Conservation (phyloP, 2,797 vertebrate species). For the Apogon hyalosoma region DNA sequence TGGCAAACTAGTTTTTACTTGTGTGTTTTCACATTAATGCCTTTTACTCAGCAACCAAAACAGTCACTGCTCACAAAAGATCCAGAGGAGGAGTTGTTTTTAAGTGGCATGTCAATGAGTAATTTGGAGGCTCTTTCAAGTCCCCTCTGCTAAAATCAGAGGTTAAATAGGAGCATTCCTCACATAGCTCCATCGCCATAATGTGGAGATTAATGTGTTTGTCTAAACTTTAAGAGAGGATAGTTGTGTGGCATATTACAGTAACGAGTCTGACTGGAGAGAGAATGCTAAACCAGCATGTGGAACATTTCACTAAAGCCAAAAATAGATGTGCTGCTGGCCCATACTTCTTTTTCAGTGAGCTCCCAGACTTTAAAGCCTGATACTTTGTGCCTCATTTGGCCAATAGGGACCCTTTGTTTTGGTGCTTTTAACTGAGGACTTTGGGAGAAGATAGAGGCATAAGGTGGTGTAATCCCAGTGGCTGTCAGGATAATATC, state of each 20-base stretch:
- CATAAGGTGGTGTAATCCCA: conserved; percentile 55
- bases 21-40: conserved; percentile 64
- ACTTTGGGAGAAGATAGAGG: conserved; percentile 52
- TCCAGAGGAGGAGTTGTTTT: conserved; percentile 31
- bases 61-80: conserved; percentile 16
- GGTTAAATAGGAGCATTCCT: conserved; percentile 72
- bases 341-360: conserved; percentile 31
- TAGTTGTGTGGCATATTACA: conserved; percentile 38
- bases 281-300: conserved; percentile 35
- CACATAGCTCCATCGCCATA: conserved; percentile 67
- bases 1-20: conserved; percentile 31
- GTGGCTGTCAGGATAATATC: conserved; percentile 69
- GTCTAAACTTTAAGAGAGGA: conserved; percentile 57
- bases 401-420: conserved; percentile 51
- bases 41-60: conserved; percentile 41
- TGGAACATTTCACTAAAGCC: conserved; percentile 55
- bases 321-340: conserved; percentile 56
- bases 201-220: conserved; percentile 75
- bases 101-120: conserved; percentile 57
- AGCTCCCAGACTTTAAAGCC: conserved; percentile 39
- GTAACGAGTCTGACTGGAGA: conserved; percentile 47
- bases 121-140: conserved; percentile 65
- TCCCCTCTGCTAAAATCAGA: conserved; percentile 51
- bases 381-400: conserved; percentile 37
- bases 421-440: conserved; percentile 56